These are phyloP conservation scores for Leptobrachium ailaonicum DNA, from an alignment of 2,113 vertebrate species.

Conservation along the genomic window DNA sequence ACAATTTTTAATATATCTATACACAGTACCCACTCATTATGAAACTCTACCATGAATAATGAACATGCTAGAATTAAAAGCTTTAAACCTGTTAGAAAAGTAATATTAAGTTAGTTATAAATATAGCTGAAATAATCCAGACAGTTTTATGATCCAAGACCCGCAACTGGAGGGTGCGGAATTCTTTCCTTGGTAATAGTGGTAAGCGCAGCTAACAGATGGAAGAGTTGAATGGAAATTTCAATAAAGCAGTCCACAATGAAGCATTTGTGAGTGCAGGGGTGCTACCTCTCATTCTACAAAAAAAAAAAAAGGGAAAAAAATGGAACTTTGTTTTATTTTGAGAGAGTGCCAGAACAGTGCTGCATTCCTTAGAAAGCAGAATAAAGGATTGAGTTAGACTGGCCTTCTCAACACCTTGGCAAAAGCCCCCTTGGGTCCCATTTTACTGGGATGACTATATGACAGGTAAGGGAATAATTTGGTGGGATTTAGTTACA, in stretches of 20 bases:
- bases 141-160: conserved; percentile 82
- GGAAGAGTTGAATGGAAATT: conserved; percentile 80
- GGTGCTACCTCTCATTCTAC: conserved; percentile 58
- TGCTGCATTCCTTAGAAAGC: conserved; percentile 76
- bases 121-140: conserved; percentile 81
- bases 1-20: conserved; percentile 17
- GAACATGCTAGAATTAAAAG: conserved; percentile 74
- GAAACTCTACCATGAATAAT: conserved; percentile 62
- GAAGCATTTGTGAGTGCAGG: conserved; percentile 77
- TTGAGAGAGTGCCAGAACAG: conserved; percentile 78
- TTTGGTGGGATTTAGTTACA: conserved; percentile 84
- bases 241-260: conserved; percentile 81
- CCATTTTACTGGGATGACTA: conserved; percentile 83
- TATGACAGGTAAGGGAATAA: conserved; percentile 84
- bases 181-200: conserved; percentile 75
- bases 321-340: conserved; percentile 83
- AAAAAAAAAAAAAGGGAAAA: conserved; percentile 59
- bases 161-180: conserved; percentile 73
- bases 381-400: conserved; percentile 80
- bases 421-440: conserved; percentile 81
- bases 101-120: conserved; percentile 81
- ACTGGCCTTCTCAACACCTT: conserved; percentile 78
- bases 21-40: conserved; percentile 25
- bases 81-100: conserved; percentile 80
- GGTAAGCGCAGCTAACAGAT: conserved; percentile 79